phyloP scores from a whole-genome alignment of 2,888 invertebrate species.

The Phaedon cochleariae region DNA sequence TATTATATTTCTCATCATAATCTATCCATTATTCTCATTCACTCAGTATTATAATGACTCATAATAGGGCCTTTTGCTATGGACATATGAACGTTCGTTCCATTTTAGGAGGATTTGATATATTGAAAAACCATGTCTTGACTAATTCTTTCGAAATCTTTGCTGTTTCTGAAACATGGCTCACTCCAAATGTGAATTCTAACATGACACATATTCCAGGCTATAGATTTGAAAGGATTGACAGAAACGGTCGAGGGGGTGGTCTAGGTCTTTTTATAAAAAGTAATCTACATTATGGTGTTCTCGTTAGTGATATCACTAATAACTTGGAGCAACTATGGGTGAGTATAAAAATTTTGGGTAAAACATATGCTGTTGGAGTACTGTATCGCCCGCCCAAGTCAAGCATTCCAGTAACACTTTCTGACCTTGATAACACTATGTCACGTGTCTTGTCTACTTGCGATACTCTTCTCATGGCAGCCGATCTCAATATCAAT shows the following conservation, averaged over 20 bases:
- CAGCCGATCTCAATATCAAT: slow-evolving; percentile 7
- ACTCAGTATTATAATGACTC: neutral
- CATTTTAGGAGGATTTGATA: neutral
- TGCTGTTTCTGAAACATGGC: neutral
- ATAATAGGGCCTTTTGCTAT: neutral
- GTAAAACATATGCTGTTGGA: slow-evolving; percentile 10
- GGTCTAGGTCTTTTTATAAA: slow-evolving; percentile 12
- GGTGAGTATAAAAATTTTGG: neutral
- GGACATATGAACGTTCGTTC: neutral
- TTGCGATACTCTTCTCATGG: slow-evolving; percentile 9
- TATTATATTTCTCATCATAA: no score
- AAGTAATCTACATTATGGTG: neutral
- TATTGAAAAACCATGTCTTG: neutral
- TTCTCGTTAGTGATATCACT: neutral
- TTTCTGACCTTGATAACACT: neutral
- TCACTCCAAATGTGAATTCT: neutral
- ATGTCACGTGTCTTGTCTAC: slow-evolving; percentile 4
- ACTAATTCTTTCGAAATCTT: neutral
- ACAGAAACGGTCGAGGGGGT: slow-evolving; percentile 6
- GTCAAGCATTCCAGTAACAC: neutral
- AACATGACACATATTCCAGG: neutral
- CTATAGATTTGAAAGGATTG: neutral
- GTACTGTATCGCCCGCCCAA: slow-evolving; percentile 12
- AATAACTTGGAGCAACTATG: slow-evolving; percentile 4
- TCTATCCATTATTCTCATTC: no score